A percentile compares a stretch with the other conserved stretches of the same genome.
These are phyloP conservation scores for Speoplatyrhinus poulsoni DNA, from an alignment of 2,113 vertebrate genomes.

Conservation along the genomic window DNA sequence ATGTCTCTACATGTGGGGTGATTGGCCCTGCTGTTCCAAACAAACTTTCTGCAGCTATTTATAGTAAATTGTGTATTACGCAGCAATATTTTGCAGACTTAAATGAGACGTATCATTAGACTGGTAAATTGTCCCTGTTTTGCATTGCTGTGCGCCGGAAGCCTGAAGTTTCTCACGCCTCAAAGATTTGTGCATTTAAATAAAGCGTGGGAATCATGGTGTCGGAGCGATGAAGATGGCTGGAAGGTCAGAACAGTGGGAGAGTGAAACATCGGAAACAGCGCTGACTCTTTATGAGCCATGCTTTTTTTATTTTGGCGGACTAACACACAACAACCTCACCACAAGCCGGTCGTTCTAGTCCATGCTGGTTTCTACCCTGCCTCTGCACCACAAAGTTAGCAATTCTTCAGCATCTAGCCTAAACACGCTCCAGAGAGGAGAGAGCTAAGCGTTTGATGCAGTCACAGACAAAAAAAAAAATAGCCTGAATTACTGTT, in stretches of 20 bases:
- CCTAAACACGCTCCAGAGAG: constrained; percentile 14
- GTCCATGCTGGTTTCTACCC: constrained; percentile 31
- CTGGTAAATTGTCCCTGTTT: background rate
- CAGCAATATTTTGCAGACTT: constrained; percentile 30
- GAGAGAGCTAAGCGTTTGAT: constrained; percentile 22
- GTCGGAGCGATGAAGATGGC: constrained; percentile 36
- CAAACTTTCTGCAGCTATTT: constrained; percentile 31
- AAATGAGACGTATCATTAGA: background rate
- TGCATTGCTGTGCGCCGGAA: constrained; percentile 16
- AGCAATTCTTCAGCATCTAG: constrained; percentile 36
- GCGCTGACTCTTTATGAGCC: constrained; percentile 41
- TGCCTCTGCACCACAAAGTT: constrained; percentile 18
- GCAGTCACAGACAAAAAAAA: constrained; percentile 3
- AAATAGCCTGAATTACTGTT: constrained; percentile 18
- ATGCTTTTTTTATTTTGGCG: constrained; percentile 53
- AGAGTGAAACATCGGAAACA: constrained; percentile 47
- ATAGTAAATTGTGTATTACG: constrained; percentile 27
- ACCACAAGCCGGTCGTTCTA: constrained; percentile 21
- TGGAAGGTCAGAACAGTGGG: constrained; percentile 65
- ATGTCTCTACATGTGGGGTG: constrained; percentile 3
- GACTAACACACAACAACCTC: constrained; percentile 48
- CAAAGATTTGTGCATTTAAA: constrained; percentile 32
- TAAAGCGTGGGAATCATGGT: constrained; percentile 63
- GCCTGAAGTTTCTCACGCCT: constrained; percentile 1
- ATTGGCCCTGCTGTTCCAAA: constrained; percentile 24